Evolutionary conservation across 2,888 invertebrate species (phyloP).

Genomic region (Linnaemya tessellans): DNA sequence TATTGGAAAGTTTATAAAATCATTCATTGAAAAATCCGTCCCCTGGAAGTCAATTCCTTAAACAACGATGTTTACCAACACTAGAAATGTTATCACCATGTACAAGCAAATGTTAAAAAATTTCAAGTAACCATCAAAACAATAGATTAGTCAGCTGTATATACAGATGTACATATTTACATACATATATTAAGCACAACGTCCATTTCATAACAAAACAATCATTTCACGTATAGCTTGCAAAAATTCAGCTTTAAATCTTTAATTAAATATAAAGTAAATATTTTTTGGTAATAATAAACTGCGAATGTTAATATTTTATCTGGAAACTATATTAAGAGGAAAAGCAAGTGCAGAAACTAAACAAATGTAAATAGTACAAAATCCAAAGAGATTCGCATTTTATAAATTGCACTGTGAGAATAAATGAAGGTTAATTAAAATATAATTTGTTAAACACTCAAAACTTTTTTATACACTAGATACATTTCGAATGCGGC

Average conservation of each 20-base stretch:
- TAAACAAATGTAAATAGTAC: slow-evolving; percentile 14
- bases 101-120: slow-evolving; percentile 26
- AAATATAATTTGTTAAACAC: background rate
- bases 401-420: slow-evolving; percentile 37
- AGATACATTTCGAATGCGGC: no score
- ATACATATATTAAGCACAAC: background rate
- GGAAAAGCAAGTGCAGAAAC: background rate
- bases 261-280: slow-evolving; percentile 1
- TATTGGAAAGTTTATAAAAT: no score
- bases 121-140: slow-evolving; percentile 14
- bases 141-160: slow-evolving; percentile 27
- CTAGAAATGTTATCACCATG: slow-evolving; percentile 1
- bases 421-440: slow-evolving; percentile 23
- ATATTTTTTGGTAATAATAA: background rate
- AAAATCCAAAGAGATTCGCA: slow-evolving; percentile 36
- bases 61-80: slow-evolving; percentile 11
- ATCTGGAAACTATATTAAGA: background rate
- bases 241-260: background rate
- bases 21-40: no score
- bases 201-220: slow-evolving; percentile 5
- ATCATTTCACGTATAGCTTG: background rate
- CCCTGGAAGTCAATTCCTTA: no score
- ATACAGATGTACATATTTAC: no score
- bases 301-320: background rate
- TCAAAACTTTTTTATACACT: background rate